Percentiles rank a stretch among this genome's conserved stretches.
phyloP scores from a whole-genome alignment of 2,888 invertebrate species.

The Cephus runcator region DNA sequence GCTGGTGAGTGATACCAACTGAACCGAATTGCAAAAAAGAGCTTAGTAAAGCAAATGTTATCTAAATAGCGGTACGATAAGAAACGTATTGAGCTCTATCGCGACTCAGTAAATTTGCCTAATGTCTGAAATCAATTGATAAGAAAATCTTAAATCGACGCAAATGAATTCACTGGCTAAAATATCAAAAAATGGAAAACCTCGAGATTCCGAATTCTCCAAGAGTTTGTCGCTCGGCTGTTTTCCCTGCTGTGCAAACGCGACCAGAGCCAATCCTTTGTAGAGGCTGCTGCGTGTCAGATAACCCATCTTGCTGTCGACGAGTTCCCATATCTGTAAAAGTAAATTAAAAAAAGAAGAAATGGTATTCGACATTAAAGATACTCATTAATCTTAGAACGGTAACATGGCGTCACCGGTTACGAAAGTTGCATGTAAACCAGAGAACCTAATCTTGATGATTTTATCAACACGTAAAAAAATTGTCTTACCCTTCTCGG shows the following conservation, averaged over 20 bases:
- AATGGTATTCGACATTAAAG: too few relatives aligned
- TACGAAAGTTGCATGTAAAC: too few relatives aligned
- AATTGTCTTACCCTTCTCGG: too few relatives aligned
- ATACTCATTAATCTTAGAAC: too few relatives aligned
- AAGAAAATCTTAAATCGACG: not conserved
- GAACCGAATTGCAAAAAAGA: too few relatives aligned
- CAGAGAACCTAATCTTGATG: too few relatives aligned
- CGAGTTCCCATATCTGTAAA: slow-evolving; percentile 68
- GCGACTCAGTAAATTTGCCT: not conserved
- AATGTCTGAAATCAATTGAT: not conserved
- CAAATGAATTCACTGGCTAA: not conserved
- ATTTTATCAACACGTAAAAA: too few relatives aligned
- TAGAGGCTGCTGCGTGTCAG: slow-evolving; percentile 69
- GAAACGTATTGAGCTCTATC: too few relatives aligned
- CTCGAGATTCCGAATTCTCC: slow-evolving; percentile 67
- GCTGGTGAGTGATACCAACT: too few relatives aligned
- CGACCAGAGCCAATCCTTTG: slow-evolving; percentile 70
- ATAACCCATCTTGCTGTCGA: slow-evolving; percentile 67
- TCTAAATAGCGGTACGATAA: too few relatives aligned
- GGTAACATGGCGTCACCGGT: too few relatives aligned
- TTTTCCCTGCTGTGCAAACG: slow-evolving; percentile 71
- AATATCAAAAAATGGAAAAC: slow-evolving; percentile 29
- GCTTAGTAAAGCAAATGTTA: too few relatives aligned
- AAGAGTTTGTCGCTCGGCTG: slow-evolving; percentile 68
- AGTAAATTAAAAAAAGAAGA: not conserved